phyloP scores from a whole-genome alignment of 2,888 invertebrate species.

The Tanypteryx hageni region DNA sequence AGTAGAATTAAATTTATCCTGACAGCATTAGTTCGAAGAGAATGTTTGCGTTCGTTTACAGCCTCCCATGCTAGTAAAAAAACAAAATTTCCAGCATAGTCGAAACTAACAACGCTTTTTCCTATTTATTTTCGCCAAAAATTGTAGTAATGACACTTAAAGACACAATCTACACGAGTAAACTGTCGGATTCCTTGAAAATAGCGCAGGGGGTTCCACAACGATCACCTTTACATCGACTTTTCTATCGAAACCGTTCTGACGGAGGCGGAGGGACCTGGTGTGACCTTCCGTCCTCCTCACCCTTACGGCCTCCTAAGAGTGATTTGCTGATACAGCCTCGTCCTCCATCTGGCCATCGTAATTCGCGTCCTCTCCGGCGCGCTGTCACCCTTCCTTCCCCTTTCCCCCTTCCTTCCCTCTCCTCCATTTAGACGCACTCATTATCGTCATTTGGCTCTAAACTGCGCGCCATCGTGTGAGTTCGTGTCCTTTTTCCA shows the following conservation, averaged over 20 bases:
- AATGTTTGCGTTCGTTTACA: too few species aligned
- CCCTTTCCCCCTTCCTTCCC: background rate
- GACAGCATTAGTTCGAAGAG: too few species aligned
- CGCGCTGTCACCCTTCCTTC: background rate
- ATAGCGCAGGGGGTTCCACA: background rate
- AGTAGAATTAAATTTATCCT: too few species aligned
- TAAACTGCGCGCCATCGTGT: slow-evolving; percentile 46
- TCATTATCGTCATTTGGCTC: slow-evolving; percentile 55
- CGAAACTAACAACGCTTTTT: too few species aligned
- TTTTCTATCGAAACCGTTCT: background rate
- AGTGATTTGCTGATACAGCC: slow-evolving; percentile 8
- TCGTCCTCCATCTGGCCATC: slow-evolving; percentile 16
- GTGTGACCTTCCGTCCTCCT: background rate
- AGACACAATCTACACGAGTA: background rate
- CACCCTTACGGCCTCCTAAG: background rate
- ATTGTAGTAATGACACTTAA: too few species aligned
- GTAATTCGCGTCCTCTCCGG: slow-evolving; percentile 26
- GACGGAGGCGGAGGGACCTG: background rate
- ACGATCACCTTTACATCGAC: background rate
- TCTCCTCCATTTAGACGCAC: slow-evolving; percentile 14
- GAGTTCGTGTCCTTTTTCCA: slow-evolving; percentile 43
- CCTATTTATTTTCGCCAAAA: too few species aligned
- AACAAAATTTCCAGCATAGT: too few species aligned
- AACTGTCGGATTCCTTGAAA: background rate
- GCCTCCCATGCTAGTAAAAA: too few species aligned